Base-by-base conservation (phyloP, 2,888 invertebrate genomes). In the Atrina japonica region DNA sequence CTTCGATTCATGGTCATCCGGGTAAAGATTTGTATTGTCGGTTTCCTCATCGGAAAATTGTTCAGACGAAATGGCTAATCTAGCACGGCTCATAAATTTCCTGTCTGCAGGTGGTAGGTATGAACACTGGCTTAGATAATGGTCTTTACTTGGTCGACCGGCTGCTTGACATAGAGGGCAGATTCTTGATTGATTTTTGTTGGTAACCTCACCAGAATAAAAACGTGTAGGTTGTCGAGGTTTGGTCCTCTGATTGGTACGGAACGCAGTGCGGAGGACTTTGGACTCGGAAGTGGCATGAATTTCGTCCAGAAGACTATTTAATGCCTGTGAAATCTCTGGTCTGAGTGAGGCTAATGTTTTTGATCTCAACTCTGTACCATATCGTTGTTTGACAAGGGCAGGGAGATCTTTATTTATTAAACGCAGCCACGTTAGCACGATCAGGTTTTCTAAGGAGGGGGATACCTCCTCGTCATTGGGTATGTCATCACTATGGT, bases 331-430 rank as follows among this genome's bases (percentile, higher is more conserved):
- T n/a, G n/a, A n/a, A n/a, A n/a, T n/a, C n/a, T n/a, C n/a, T n/a
- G n/a, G n/a, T n/a, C n/a, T n/a, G n/a, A n/a, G 23, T 60, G 53
- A 78, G 11, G 76, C 76, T 16, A 81, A 66, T 14, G 80, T 79
- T 21, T 68, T 52, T 0, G 77, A 70, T 5, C 77, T 30, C 11
- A 79, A 59, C 16, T 78, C 77, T 11, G 81, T 75, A 1, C 76
- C 79, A 47, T 76, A 77, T 7, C 73, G 30, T 59, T 82, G 78
- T 55, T 82, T 80, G 0, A 80, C 64, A 9, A 77, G 58, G n/a
- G 21, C 29, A 0, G 75, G 77, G 11, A 80, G 45, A 16, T 71
- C 64, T 16, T 40, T 30, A 43, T 82, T 58, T 18, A 80, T 64
- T 14, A 80, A 50, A n/a, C 73, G 35, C 0, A 78, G 58, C 78